Percentiles rank a stretch among this genome's conserved stretches.
phyloP scores from a whole-genome alignment of 2,113 vertebrate genomes.

The Benitochromis conjunctus region DNA sequence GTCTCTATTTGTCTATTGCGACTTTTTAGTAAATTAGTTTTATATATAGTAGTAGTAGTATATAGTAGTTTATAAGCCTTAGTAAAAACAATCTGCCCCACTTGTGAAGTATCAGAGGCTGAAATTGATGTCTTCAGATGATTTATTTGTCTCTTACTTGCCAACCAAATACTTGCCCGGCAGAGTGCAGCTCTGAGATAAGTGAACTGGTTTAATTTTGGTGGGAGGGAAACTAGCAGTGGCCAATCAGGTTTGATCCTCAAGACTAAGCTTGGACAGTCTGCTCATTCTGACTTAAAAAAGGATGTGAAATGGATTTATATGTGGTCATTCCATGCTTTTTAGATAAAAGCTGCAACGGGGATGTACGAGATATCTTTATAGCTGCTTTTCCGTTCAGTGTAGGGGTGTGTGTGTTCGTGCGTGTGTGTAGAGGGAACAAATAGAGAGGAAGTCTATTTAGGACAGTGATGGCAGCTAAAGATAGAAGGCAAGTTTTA shows the following conservation, averaged over 20 bases:
- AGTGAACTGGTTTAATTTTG: neutral
- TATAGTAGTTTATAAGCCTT: neutral
- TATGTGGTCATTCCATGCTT: conserved; percentile 8
- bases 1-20: neutral
- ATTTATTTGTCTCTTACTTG: neutral
- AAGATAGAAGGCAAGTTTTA: conserved; percentile 51
- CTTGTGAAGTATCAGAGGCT: neutral
- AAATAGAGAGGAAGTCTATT: conserved; percentile 9
- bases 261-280: neutral
- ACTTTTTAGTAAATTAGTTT: neutral
- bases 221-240: neutral
- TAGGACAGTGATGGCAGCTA: conserved; percentile 51
- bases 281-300: neutral
- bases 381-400: neutral
- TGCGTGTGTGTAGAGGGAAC: neutral
- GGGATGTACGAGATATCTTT: neutral
- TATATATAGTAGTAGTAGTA: neutral
- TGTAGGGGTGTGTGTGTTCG: neutral
- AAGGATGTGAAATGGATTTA: neutral
- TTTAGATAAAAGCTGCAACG: conserved; percentile 56
- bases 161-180: neutral
- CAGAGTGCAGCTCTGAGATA: neutral
- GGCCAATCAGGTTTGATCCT: neutral
- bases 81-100: neutral
- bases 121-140: neutral